These are phyloP conservation scores for Chrysolina americana DNA, from an alignment of 2,888 invertebrate genomes.

Conservation along the genomic window DNA sequence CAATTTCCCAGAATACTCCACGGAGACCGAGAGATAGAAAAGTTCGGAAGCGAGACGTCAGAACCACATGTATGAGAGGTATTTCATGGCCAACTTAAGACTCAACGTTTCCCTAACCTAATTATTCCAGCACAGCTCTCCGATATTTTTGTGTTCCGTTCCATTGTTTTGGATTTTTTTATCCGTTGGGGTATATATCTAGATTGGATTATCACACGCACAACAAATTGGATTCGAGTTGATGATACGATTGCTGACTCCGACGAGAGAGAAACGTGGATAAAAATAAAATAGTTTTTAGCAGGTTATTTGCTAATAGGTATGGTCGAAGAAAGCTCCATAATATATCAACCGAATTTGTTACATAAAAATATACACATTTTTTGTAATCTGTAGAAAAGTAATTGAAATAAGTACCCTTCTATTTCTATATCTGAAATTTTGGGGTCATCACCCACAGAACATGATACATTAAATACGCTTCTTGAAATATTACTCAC, in stretches of 20 bases:
- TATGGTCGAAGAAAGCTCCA: too few species aligned
- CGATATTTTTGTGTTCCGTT: background rate
- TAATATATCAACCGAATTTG: too few species aligned
- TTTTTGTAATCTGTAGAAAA: too few species aligned
- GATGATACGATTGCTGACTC: background rate
- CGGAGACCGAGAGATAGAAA: constrained; percentile 24
- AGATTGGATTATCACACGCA: background rate
- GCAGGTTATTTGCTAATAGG: background rate
- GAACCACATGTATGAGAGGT: constrained; percentile 6
- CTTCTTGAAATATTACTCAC: too few species aligned
- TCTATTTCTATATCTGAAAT: too few species aligned
- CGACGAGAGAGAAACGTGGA: background rate
- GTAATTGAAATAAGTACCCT: too few species aligned
- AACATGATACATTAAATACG: too few species aligned
- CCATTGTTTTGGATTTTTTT: background rate
- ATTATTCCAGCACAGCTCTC: background rate
- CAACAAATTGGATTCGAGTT: background rate
- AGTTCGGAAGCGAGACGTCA: constrained; percentile 10
- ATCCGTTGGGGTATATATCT: background rate
- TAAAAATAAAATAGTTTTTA: background rate
- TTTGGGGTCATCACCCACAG: too few species aligned
- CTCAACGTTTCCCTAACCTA: constrained; percentile 19
- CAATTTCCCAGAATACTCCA: constrained; percentile 38
- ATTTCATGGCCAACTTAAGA: constrained; percentile 11
- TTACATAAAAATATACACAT: too few species aligned